Conservation (phyloP, 1,140 invertebrate species). For the Cryptotermes secundus region DNA sequence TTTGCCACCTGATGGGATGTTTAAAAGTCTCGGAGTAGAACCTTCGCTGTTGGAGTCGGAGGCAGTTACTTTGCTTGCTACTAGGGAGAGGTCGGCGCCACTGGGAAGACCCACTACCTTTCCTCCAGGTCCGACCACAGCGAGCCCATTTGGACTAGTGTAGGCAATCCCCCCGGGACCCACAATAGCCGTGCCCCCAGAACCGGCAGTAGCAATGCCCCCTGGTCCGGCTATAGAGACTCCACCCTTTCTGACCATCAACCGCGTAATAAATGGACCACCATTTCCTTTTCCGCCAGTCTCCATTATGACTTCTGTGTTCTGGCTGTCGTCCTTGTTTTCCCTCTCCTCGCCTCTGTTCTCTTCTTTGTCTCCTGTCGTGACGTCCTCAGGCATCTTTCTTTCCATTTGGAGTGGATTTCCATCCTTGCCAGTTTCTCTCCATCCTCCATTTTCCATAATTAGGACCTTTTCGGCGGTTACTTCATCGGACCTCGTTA, state of each 20-base stretch:
- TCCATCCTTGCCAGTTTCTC: neutral
- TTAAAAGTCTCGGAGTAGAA: slow-evolving; percentile 35
- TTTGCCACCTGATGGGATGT: slow-evolving; percentile 55
- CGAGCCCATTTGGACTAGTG: slow-evolving; percentile 65
- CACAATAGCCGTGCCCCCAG: slow-evolving; percentile 70
- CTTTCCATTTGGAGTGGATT: neutral
- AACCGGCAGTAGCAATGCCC: slow-evolving; percentile 69
- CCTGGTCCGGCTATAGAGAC: slow-evolving; percentile 73
- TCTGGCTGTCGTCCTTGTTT: neutral
- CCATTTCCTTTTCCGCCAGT: slow-evolving; percentile 33
- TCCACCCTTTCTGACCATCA: slow-evolving; percentile 66
- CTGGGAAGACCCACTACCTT: slow-evolving; percentile 23
- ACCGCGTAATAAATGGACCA: slow-evolving; percentile 60
- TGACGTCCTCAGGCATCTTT: neutral
- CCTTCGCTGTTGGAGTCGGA: slow-evolving; percentile 42
- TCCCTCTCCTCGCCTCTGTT: neutral
- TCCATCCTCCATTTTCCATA: neutral
- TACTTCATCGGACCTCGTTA: neutral
- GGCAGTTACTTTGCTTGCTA: neutral
- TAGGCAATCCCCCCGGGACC: slow-evolving; percentile 69
- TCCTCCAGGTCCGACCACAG: slow-evolving; percentile 65
- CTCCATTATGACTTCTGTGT: slow-evolving; percentile 2
- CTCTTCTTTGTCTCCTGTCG: neutral
- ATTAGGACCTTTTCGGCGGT: neutral
- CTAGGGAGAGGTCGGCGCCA: neutral